Conservation (phyloP, 2,113 vertebrate species). For the Isurus oxyrinchus region DNA sequence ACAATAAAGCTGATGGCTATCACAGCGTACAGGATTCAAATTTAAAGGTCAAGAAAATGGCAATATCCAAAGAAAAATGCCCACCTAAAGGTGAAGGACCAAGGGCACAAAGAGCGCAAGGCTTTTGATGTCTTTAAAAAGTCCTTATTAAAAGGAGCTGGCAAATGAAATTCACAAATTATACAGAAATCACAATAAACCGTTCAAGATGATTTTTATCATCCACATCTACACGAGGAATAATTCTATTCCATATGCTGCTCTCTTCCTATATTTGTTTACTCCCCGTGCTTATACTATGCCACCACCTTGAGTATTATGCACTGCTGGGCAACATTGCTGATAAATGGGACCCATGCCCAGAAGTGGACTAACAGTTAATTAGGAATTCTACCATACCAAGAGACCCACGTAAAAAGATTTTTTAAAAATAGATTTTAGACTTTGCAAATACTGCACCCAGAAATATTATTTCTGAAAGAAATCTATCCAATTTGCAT, state of each 20-base stretch:
- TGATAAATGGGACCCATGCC: background rate
- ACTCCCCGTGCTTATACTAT: no score
- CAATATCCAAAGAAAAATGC: background rate
- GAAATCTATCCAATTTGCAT: no score
- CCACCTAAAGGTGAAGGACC: background rate
- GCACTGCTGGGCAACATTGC: background rate
- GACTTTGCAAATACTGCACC: background rate
- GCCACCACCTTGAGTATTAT: background rate
- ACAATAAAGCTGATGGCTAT: background rate
- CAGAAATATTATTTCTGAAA: background rate
- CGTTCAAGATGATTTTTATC: no score
- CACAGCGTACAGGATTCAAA: background rate
- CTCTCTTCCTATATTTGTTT: no score
- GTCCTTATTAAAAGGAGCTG: background rate
- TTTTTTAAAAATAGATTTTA: background rate
- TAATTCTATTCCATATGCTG: no score
- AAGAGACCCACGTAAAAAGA: background rate
- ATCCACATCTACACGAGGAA: no score
- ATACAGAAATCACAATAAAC: background rate
- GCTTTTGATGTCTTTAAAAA: background rate
- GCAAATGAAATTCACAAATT: background rate
- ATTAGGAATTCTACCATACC: background rate
- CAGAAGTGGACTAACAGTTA: background rate
- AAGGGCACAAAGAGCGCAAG: background rate
- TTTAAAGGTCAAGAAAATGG: background rate